Conservation (phyloP, 2,797 vertebrate genomes). For the Gallinago solitaria region DNA sequence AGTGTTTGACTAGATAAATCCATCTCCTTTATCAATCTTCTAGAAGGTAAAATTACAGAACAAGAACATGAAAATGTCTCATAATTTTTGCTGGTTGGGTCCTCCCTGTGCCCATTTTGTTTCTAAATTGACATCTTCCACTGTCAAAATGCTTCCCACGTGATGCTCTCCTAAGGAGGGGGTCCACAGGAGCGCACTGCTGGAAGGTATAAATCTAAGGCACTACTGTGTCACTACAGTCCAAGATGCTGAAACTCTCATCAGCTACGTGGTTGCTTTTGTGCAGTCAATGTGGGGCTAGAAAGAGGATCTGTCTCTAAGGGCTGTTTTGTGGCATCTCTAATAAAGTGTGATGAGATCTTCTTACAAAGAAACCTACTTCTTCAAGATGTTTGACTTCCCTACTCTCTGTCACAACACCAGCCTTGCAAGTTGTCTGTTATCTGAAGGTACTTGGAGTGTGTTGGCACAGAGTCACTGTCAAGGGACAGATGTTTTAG, state of each 20-base stretch:
- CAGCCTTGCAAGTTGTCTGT: background rate
- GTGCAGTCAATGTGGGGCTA: background rate
- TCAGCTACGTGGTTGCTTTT: background rate
- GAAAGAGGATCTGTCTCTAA: background rate
- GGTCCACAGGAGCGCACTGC: background rate
- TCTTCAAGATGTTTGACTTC: background rate
- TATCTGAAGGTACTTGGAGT: background rate
- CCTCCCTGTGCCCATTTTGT: background rate
- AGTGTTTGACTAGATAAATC: background rate
- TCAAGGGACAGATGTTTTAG: background rate
- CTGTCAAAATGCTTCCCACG: background rate
- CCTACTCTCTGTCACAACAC: background rate
- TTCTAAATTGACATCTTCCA: background rate
- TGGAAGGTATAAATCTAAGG: background rate
- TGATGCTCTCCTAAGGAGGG: background rate
- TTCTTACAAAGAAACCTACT: background rate
- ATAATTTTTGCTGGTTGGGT: background rate
- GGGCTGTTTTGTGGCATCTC: background rate
- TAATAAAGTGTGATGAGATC: background rate
- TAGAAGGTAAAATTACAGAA: background rate
- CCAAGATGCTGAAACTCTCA: background rate
- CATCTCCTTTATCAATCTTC: background rate
- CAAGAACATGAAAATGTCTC: background rate
- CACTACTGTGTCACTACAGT: fast-evolving
- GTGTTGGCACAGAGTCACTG: background rate